These are phyloP conservation scores for Drosophila paulistorum DNA, from an alignment of 1,140 invertebrate species.

Conservation along the genomic window DNA sequence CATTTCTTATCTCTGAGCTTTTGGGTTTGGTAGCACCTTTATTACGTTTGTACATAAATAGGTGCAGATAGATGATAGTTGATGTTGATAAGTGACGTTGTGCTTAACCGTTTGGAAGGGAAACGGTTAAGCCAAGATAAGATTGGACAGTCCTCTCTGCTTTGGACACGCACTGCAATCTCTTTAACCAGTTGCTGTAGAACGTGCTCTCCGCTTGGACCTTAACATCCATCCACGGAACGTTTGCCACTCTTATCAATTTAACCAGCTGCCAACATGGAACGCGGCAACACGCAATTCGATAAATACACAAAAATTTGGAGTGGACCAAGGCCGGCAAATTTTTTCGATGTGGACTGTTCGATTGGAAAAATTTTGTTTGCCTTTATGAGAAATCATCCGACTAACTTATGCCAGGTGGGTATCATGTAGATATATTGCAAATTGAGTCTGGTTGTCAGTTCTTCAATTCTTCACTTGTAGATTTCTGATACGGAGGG, in stretches of 20 bases:
- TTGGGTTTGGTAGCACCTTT: constrained; percentile 24
- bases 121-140: constrained; percentile 58
- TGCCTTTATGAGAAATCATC: constrained; percentile 79
- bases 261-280: constrained; percentile 59
- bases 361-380: constrained; percentile 79
- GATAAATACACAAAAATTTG: constrained; percentile 82
- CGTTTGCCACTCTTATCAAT: constrained; percentile 50
- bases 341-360: constrained; percentile 77
- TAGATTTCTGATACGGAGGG: constrained; percentile 77
- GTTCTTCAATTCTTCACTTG: background rate
- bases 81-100: constrained; percentile 54
- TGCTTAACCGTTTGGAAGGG: constrained; percentile 48
- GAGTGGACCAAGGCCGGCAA: constrained; percentile 75
- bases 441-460: too few species aligned
- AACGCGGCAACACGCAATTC: constrained; percentile 69
- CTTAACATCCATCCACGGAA: constrained; percentile 21
- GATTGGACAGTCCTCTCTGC: constrained; percentile 17
- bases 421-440: too few species aligned
- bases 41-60: background rate
- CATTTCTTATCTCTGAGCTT: constrained; percentile 37
- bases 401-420: constrained; percentile 72
- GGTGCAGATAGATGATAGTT: background rate
- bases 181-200: constrained; percentile 51
- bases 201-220: constrained; percentile 46
- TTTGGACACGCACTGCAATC: constrained; percentile 26